Evolutionary conservation across 2,888 invertebrate genomes (phyloP).

Genomic region (Pogonocherus hispidulus): DNA sequence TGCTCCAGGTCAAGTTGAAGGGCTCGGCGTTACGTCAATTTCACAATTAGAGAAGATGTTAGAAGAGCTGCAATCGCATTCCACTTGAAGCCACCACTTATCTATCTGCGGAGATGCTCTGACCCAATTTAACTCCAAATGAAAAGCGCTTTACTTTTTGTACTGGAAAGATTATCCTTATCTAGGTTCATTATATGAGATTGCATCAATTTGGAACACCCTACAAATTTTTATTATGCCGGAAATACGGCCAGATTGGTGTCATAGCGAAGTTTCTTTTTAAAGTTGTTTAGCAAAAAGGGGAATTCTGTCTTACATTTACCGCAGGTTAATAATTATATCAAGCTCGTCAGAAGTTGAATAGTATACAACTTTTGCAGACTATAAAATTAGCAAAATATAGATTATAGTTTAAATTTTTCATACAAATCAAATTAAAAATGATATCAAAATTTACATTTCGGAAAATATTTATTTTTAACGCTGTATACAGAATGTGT

Average conservation of each 20-base stretch:
- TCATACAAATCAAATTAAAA: no score
- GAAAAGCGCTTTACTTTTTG: constrained; percentile 27
- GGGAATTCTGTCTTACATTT: not conserved
- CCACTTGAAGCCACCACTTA: constrained; percentile 24
- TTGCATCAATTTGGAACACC: constrained; percentile 14
- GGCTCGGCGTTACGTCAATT: constrained; percentile 21
- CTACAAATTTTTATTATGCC: not conserved
- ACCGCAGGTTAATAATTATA: no score
- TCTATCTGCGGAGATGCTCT: constrained; percentile 14
- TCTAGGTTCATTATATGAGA: constrained; percentile 15
- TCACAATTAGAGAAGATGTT: constrained; percentile 22
- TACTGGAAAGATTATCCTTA: constrained; percentile 12
- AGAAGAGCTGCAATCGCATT: constrained; percentile 23
- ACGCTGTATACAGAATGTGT: no score
- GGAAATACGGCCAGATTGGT: not conserved
- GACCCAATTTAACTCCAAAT: constrained; percentile 23
- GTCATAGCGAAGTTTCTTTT: not conserved
- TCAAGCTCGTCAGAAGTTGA: no score
- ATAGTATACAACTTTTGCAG: no score
- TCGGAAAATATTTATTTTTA: no score
- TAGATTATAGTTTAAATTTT: no score
- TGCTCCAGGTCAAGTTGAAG: constrained; percentile 17
- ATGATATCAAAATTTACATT: no score
- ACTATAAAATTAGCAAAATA: no score
- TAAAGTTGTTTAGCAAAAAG: not conserved